Evolutionary conservation across 2,797 vertebrate genomes (phyloP), one percentile per base, ranked within the genome.

Genomic region (Momotus momota): DNA sequence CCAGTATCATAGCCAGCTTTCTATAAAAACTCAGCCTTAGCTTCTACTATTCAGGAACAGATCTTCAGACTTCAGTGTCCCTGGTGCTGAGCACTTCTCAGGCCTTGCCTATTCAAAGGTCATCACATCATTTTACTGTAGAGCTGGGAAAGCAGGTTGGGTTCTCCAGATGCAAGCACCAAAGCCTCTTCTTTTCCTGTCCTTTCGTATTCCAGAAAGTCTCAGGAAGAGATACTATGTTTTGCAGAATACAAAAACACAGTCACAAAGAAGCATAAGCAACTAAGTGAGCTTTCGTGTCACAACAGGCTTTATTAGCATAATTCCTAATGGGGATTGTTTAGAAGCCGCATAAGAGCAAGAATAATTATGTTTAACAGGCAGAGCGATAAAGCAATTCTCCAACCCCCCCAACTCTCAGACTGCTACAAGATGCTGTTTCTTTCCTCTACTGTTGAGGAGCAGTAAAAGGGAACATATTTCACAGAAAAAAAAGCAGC

Each of bases 311-410:
- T 80, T 88, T 78, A 97, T 97, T 97, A 97, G 64, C 93, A 86
- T 97, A 97, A 97, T 97, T 97, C 86, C 93, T 97, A 97, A 98
- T 97, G 97, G 97, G 92, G 94, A 95, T 90, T 97, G 74, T 96
- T 97, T 96, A 97, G 93, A 97, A 95, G 93, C 91, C 86, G 77
- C 66, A n/a, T 83, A 97, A 98, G 93, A 97, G 66, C 78, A 91
- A 88, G 92, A 96, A 93, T 93, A 98, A 98, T 97, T 97, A 97
- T 69, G 49, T 97, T 97, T 95, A 97, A 97, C 84, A 94, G 90
- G 87, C 92, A 94, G 91, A 96, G 65, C 67, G 90, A 97, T 94
- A 91, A 94, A 97, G 91, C 82, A 86, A 80, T 96, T 91, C 93
- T 93, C 60, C 52, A 88, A 35, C 33, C 60, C 26, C 65, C 58